Base-by-base conservation (phyloP, 2,113 vertebrate genomes). In the Rallus limicola region DNA sequence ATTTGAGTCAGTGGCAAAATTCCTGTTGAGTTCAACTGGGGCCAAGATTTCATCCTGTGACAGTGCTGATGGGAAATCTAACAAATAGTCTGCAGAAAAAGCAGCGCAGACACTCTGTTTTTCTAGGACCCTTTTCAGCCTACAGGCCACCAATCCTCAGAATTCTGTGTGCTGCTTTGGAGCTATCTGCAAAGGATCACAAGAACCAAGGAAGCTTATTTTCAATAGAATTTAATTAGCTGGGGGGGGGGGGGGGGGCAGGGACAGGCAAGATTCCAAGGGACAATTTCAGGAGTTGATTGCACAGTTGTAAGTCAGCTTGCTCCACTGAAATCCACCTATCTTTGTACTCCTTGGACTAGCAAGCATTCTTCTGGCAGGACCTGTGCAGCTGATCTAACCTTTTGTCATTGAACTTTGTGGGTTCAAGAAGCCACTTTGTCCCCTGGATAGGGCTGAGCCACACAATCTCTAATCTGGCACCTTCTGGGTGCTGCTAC, bases 1-100 rank as follows among this genome's bases (percentile, higher is more conserved):
- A 38, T 92, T 92, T 89, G 83, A 95, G 86, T 95, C 77, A 65
- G 92, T 84, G 95, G 91, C 86, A 95, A 50, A 92, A 96, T 88
- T 94, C 92, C 86, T 83, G 52, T 65, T 88, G 92, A 89, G 88
- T 96, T 96, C 95, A 96, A 17, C 34, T 75, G 86, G 76, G 93
- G 90, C 88, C 77, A 82, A 82, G 92, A 84, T 94, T 87, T 96
- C 86, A 89, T 74, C 88, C 86, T 92, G 2, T 53, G 90, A 79
- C 50, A 77, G 86, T 15, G 48, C 80, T 92, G 88, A 81, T 13
- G 90, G 90, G 86, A 86, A 88, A 68, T n/a, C 68, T 86, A 56
- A 88, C 17, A 33, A 78, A 78, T 20, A 23, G 75, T 88, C 72
- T 74, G 46, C 60, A 84, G 79, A 77, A 95, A 93, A 94, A 67